Base-by-base conservation (phyloP, 1,140 invertebrate species). In the Achatina immaculata region DNA sequence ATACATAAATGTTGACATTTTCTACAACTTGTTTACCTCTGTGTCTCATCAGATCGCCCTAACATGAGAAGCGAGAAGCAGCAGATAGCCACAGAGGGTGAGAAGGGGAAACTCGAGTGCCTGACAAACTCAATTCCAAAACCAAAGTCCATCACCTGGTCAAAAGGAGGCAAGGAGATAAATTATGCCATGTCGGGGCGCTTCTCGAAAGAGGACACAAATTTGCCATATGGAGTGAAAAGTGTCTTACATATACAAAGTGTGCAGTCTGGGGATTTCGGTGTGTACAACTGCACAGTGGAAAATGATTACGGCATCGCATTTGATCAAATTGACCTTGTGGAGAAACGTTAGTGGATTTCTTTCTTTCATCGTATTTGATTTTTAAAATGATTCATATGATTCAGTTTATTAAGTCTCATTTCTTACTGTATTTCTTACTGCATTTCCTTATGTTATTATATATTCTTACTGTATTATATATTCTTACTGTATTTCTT, bases 251-350 rank as follows among this genome's bases (percentile, higher is more conserved):
- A 96, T 66, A 96, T 98, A 48, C 93, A 94, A 72, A 95, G 96
- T 86, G 95, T 96, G 51, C 94, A 95, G 85, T 94, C 94, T 38
- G 94, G 93, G 80, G 96, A 98, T 90, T 98, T 97, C 89, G 97
- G 97, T 24, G 92, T 94, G 82, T 99, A 98, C 92, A 98, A 98
- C 92, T 99, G 97, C 90, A 96, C 96, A 43, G 96, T 98, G 4
- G 94, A 94, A 65, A 99, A 99, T 91, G 94, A 95, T 76, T 98
- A 96, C 88, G 97, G 97, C 34, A 94, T 94, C 45, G 96, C 97
- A 88, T 94, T 94, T 0, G 93, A 95, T 81, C 94, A 96, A 85
- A 98, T 99, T 78, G 94, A 94, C 48, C 92, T 99, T 78, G 94
- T 94, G 88, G 94, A 95, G 84, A 96, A 97, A 92, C 95, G 97